Evolutionary conservation across 2,888 invertebrate species (phyloP), one percentile per base, ranked within the genome.

Genomic region (Erebia epiphron): DNA sequence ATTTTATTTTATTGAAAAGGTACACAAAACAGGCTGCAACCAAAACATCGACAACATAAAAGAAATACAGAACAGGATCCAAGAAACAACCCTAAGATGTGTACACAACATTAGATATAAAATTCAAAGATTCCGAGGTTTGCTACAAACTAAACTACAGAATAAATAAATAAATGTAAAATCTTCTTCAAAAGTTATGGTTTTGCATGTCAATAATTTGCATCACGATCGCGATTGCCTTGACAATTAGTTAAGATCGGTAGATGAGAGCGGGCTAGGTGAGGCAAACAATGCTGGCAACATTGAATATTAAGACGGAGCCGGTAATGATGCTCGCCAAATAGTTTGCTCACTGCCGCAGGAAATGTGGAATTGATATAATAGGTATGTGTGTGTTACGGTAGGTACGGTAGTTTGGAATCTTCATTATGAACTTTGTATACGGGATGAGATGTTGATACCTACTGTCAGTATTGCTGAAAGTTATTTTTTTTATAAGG

Each of bases 231-330:
- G 2, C 67, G 67, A 67, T 67, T 35, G 26, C 1, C 8, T 8
- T 8, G 26, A 11, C n/a, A 67, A 67, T 57, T 4, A n/a, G 16
- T 16, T n/a, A n/a, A 13, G 11, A 26, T n/a, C 1, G 9, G 35
- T 13, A 35, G 49, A 16, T 21, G 35, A 13, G 41, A 56, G 11
- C 61, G 46, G 61, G 58, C 57, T 70, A 74, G 74, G 74, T 74
- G 72, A 58, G 69, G 67, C 67, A 70, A 73, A 71, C 73, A 71
- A 71, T 69, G 49, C 58, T 49, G 35, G 54, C 60, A 62, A 68
- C 71, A 73, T 75, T 73, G 75, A 73, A 75, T 75, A 75, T 75
- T 75, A 75, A 70, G 70, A 73, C 50, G 66, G 54, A 66, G 73
- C 5, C 46, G 13, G 70, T 68, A 69, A 66, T 70, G 70, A 70